Evolutionary conservation across 2,888 invertebrate species (phyloP).

Genomic region (Athalia cordata): DNA sequence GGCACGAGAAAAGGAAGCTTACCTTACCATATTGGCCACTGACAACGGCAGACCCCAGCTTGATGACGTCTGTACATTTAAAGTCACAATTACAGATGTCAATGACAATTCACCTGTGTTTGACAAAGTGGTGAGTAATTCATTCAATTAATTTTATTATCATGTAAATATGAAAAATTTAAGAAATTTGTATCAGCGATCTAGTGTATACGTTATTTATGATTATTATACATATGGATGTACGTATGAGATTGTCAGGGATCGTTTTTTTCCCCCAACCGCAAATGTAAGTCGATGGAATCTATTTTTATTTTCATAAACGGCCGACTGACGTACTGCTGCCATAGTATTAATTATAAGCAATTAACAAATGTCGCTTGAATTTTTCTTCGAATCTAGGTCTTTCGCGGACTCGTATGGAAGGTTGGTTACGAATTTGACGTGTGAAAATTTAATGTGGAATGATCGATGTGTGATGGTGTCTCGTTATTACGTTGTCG

Average conservation of each 20-base stretch:
- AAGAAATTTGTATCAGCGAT: too few species aligned
- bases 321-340: background rate
- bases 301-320: background rate
- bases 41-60: conserved; percentile 94
- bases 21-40: conserved; percentile 92
- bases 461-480: conserved; percentile 21
- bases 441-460: conserved; percentile 67
- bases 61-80: conserved; percentile 95
- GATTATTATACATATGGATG: background rate
- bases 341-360: conserved; percentile 5
- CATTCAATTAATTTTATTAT: background rate
- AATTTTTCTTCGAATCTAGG: conserved; percentile 71
- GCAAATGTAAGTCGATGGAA: background rate
- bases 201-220: too few species aligned
- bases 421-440: conserved; percentile 78
- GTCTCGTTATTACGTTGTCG: conserved; percentile 4
- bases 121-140: conserved; percentile 84
- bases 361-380: conserved; percentile 57
- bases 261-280: background rate
- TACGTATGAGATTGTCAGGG: background rate
- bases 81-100: conserved; percentile 91
- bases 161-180: background rate
- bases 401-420: conserved; percentile 81
- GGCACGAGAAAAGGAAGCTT: conserved; percentile 86
- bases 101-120: conserved; percentile 93